Percentiles rank a stretch among this genome's conserved stretches.
Evolutionary conservation across 1,140 invertebrate genomes (phyloP).

Genomic region (Saxidomus purpurata): DNA sequence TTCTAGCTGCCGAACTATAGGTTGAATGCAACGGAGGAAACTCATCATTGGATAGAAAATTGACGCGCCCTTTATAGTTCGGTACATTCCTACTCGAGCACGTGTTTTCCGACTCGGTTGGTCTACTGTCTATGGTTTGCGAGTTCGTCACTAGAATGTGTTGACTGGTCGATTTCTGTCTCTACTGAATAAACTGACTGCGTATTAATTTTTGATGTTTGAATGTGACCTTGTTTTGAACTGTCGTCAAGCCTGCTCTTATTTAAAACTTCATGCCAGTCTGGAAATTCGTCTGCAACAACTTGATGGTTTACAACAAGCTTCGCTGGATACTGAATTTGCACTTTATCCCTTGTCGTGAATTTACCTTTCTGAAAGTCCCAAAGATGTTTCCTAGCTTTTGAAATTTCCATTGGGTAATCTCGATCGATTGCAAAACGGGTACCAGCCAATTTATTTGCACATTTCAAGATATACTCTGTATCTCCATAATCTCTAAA

Average conservation of each 20-base stretch:
- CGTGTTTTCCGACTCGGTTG: neutral
- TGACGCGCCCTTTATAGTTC: no score
- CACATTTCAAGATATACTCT: neutral
- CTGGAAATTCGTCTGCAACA: conserved; percentile 11
- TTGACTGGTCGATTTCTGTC: neutral
- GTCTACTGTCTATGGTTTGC: neutral
- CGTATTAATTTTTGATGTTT: neutral
- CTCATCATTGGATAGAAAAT: neutral
- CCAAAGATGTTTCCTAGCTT: neutral
- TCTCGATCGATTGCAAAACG: conserved; percentile 21
- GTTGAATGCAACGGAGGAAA: neutral
- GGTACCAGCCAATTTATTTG: conserved; percentile 3
- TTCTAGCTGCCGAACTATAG: no score
- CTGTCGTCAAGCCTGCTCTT: neutral
- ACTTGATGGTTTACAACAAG: neutral
- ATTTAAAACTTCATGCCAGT: neutral
- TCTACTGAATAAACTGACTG: neutral
- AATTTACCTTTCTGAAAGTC: neutral
- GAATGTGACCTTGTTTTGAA: neutral
- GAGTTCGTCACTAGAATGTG: neutral
- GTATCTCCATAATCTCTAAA: conserved; percentile 20
- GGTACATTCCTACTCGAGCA: no score
- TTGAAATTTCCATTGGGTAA: conserved; percentile 28
- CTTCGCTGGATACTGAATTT: conserved; percentile 31
- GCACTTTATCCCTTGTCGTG: neutral